phyloP scores from a whole-genome alignment of 2,888 invertebrate species.

The Drosophila neonasuta region DNA sequence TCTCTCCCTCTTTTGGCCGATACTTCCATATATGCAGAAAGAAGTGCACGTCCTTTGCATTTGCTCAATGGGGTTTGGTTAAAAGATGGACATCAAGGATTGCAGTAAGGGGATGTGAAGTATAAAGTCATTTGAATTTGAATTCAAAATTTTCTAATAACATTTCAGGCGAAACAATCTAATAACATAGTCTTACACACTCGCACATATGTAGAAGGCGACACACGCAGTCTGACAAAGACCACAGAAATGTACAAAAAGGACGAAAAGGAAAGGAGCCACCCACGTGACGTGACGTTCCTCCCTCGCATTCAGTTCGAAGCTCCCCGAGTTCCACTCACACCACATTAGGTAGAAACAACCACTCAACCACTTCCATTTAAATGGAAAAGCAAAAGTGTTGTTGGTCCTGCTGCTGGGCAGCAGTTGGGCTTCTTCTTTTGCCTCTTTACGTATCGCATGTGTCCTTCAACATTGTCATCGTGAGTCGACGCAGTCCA shows the following conservation, averaged over 20 bases:
- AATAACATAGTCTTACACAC: constrained; percentile 62
- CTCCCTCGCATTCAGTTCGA: constrained; percentile 4
- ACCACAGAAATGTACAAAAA: constrained; percentile 49
- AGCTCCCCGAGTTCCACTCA: not conserved
- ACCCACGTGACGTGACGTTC: constrained; percentile 60
- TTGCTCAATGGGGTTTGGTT: constrained; percentile 16
- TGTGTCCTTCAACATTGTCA: constrained; percentile 60
- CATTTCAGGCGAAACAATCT: constrained; percentile 77
- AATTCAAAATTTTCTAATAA: constrained; percentile 77
- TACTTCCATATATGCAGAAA: constrained; percentile 35
- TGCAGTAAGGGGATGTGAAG: constrained; percentile 28
- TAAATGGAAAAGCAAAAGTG: constrained; percentile 72
- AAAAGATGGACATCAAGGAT: constrained; percentile 19
- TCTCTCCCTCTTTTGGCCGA: constrained; percentile 1
- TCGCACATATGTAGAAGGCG: constrained; percentile 17
- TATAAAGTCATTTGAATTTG: constrained; percentile 78
- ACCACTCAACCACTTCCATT: constrained; percentile 15
- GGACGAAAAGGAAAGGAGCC: constrained; percentile 64
- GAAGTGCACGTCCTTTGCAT: constrained; percentile 40
- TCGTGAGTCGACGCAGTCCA: constrained; percentile 62
- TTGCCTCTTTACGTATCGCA: constrained; percentile 20
- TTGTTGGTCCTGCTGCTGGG: constrained; percentile 42
- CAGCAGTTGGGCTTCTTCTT: constrained; percentile 33
- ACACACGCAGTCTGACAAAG: constrained; percentile 35
- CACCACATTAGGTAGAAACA: not conserved